Percentiles rank a stretch among this genome's conserved stretches.
These are phyloP conservation scores for Drosophila aldrichi DNA, from an alignment of 2,888 invertebrate species.

Conservation along the genomic window DNA sequence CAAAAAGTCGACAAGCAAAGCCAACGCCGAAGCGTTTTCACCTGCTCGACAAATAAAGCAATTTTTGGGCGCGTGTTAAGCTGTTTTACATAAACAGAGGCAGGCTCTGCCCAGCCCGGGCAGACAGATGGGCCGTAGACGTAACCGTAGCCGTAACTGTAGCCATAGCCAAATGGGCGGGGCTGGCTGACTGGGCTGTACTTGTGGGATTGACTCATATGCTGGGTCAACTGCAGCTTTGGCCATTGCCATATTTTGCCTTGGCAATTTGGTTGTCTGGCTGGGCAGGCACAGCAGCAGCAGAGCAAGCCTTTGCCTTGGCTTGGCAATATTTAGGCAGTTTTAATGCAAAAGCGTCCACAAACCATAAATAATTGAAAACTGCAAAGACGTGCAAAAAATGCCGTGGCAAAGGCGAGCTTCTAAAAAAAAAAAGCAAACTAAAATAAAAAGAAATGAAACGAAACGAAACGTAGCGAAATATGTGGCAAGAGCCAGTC, in stretches of 20 bases:
- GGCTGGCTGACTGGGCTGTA: neutral
- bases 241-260: conserved; percentile 54
- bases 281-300: conserved; percentile 29
- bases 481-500: conserved; percentile 39
- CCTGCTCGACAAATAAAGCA: conserved; percentile 61
- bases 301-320: conserved; percentile 19
- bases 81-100: conserved; percentile 65
- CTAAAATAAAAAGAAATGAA: conserved; percentile 24
- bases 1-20: conserved; percentile 25
- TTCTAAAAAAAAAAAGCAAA: conserved; percentile 12
- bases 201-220: conserved; percentile 65
- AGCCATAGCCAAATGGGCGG: neutral
- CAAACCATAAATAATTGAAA: conserved; percentile 81
- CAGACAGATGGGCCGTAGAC: neutral
- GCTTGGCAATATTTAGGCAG: conserved; percentile 70
- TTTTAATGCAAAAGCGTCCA: conserved; percentile 76
- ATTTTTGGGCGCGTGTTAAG: conserved; percentile 65
- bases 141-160: neutral
- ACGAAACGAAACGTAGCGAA: conserved; percentile 41
- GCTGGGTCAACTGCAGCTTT: conserved; percentile 60
- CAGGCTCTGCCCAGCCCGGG: neutral
- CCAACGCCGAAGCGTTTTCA: conserved; percentile 47
- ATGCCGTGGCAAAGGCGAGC: conserved; percentile 54
- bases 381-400: conserved; percentile 78
- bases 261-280: conserved; percentile 60